These are phyloP conservation scores for Drosophila tanythrix DNA, from an alignment of 2,888 invertebrate species.

Conservation along the genomic window DNA sequence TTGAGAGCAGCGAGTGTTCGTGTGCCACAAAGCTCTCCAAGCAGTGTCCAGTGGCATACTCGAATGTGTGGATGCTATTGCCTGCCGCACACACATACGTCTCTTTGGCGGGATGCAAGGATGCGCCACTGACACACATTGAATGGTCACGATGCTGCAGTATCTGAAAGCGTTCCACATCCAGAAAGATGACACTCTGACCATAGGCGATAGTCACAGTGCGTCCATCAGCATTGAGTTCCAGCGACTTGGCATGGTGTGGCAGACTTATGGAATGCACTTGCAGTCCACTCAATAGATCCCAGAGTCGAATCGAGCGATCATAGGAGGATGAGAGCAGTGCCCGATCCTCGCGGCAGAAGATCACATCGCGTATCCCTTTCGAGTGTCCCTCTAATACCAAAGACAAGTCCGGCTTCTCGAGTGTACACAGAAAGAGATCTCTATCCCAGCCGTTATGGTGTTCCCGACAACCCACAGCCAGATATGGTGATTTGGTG, in stretches of 20 bases:
- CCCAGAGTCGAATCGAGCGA: constrained; percentile 94
- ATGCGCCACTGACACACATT: constrained; percentile 93
- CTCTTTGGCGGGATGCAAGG: constrained; percentile 93
- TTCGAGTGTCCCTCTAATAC: constrained; percentile 91
- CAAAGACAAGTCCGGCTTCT: constrained; percentile 86
- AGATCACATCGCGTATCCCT: constrained; percentile 92
- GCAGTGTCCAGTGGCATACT: constrained; percentile 93
- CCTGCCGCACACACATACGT: constrained; percentile 97
- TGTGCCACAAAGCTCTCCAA: constrained; percentile 97
- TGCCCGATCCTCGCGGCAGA: constrained; percentile 91
- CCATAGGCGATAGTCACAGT: constrained; percentile 93
- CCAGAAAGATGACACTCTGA: constrained; percentile 87
- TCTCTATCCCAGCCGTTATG: constrained; percentile 86
- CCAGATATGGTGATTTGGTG: constrained; percentile 89
- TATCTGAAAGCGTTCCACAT: constrained; percentile 90
- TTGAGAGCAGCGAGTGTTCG: constrained; percentile 96
- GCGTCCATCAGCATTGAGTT: constrained; percentile 94
- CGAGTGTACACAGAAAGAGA: constrained; percentile 94
- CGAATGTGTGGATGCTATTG: constrained; percentile 97
- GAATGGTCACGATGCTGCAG: constrained; percentile 93
- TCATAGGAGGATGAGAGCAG: constrained; percentile 96
- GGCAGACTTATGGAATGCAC: constrained; percentile 92
- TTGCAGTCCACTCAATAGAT: constrained; percentile 89
- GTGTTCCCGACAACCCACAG: constrained; percentile 94
- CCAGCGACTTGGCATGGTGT: constrained; percentile 92